A percentile compares a stretch with the other conserved stretches of the same genome.
phyloP scores from a whole-genome alignment of 2,888 invertebrate species.

The Caenorhabditis sp. region DNA sequence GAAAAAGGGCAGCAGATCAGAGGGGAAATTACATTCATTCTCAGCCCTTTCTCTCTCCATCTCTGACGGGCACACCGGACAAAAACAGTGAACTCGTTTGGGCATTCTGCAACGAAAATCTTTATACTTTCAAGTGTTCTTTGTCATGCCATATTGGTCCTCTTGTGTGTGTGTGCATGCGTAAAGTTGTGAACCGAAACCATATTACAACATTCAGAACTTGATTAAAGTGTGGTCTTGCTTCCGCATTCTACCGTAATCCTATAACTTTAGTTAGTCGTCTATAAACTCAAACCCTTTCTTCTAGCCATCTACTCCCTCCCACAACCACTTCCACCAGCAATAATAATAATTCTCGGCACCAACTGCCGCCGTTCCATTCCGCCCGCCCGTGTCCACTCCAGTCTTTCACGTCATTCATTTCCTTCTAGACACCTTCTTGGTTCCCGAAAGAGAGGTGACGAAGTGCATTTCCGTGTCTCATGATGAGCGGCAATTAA shows the following conservation, averaged over 20 bases:
- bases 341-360: no score
- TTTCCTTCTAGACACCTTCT: slow-evolving; percentile 10
- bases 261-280: no score
- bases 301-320: not conserved
- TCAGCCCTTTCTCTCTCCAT: not conserved
- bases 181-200: no score
- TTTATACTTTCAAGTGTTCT: slow-evolving; percentile 7
- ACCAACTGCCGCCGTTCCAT: slow-evolving; percentile 2
- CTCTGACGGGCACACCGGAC: not conserved
- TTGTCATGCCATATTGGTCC: not conserved
- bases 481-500: slow-evolving; percentile 51
- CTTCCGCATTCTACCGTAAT: no score
- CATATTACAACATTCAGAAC: no score
- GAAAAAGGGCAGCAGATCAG: not conserved
- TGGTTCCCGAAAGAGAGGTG: slow-evolving; percentile 13
- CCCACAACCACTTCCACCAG: no score
- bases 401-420: no score
- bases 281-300: no score
- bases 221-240: no score
- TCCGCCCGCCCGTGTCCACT: not conserved
- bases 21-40: slow-evolving; percentile 18
- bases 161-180: no score
- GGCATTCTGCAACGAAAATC: no score
- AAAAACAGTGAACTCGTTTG: not conserved
- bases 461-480: slow-evolving; percentile 52